Evolutionary conservation across 2,888 invertebrate species (phyloP), one percentile per base, ranked within the genome.

Genomic region (Chamaedrilus cognettii): DNA sequence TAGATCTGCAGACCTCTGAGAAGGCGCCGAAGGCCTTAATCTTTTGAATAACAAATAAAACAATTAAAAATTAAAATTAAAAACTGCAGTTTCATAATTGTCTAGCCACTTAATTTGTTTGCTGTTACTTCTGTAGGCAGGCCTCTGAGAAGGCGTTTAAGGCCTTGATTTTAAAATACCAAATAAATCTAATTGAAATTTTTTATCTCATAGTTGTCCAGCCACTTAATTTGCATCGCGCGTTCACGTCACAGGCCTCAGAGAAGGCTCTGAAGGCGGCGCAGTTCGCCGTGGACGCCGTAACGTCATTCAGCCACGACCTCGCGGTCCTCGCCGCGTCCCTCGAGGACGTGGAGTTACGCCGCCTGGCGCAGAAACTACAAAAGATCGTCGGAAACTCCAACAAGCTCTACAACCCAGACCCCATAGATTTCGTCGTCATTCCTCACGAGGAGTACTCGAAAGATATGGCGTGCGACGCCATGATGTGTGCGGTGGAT

Each of bases 331-430:
- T 68, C 59, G 68, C 68, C 28, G 68, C 68, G 32, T 68, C 68
- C 34, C 56, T 68, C 2, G 68, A 68, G 28, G 68, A 68, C 68
- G 64, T 59, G 15, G 68, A 68, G n/a, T 56, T 68, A 23, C 60
- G 68, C 0, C 50, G 68, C 3, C 51, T 68, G 15, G 68, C 68
- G 4, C 68, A 68, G 60, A 68, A 68, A n/a, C 60, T 68, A 5
- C 68, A 68, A 51, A 68, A 68, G 60, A 68, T 68, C 50, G 64
- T 68, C 60, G 68, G 68, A 7, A 68, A 68, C 56, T 68, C 68
- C 5, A 68, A 68, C 57, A 49, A 64, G 30, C 64, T 68, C 2
- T 68, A 68, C 60, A 68, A 68, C 23, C 68, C 68, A 3, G 68
- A 68, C 28, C 68, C 68, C 26, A 68, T 68, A 35, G 68, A 68